These are phyloP conservation scores for Philonicus albiceps DNA, from an alignment of 2,888 invertebrate species.

Conservation along the genomic window DNA sequence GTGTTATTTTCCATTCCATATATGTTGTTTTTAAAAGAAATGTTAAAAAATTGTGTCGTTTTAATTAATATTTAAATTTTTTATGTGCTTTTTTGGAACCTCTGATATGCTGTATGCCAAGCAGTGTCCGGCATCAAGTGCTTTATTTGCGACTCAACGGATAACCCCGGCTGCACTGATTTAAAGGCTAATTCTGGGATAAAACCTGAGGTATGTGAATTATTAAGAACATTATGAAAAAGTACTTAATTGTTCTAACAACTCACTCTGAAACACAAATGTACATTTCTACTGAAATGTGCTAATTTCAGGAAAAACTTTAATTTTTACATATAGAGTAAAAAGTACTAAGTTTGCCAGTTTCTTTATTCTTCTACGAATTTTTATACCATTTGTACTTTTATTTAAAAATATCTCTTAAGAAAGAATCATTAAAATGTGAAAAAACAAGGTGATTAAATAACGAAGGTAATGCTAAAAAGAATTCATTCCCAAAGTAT, in stretches of 20 bases:
- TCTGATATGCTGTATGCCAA: background rate
- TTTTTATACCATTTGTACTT: too few species aligned
- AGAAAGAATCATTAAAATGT: too few species aligned
- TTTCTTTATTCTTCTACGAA: too few species aligned
- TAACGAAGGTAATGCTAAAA: too few species aligned
- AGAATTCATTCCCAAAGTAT: too few species aligned
- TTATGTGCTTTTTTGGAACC: background rate
- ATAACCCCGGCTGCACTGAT: conserved; percentile 66
- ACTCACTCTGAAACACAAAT: too few species aligned
- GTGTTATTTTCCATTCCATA: background rate
- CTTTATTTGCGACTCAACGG: conserved; percentile 67
- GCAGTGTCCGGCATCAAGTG: conserved; percentile 65
- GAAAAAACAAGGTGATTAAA: too few species aligned
- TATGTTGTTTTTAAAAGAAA: background rate
- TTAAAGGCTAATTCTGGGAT: conserved; percentile 57
- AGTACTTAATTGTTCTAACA: background rate
- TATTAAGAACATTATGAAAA: background rate
- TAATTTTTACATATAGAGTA: too few species aligned
- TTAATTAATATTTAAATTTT: background rate
- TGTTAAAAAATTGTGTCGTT: background rate
- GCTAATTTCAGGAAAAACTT: too few species aligned
- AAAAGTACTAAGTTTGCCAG: too few species aligned
- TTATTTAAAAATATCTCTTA: too few species aligned
- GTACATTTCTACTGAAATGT: too few species aligned
- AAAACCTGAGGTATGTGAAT: conserved; percentile 55